phyloP scores from a whole-genome alignment of 2,113 vertebrate species.

The Sprattus sprattus region DNA sequence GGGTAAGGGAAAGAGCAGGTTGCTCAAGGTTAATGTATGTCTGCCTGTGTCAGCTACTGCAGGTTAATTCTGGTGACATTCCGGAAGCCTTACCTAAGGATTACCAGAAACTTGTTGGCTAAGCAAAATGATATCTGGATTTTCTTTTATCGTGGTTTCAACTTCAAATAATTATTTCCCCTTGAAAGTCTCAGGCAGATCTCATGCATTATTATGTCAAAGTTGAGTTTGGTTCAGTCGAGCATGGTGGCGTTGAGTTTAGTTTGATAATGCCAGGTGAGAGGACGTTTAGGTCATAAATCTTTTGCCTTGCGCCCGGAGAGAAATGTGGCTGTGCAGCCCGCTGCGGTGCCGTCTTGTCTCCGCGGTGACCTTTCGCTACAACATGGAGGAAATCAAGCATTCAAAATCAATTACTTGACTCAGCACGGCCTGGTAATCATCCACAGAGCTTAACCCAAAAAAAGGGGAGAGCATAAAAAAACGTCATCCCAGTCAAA shows the following conservation, averaged over 20 bases:
- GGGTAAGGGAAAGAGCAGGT: conserved; percentile 16
- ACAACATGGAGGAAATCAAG: conserved; percentile 54
- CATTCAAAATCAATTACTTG: conserved; percentile 57
- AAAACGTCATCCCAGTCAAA: not conserved
- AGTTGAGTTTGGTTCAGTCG: not conserved
- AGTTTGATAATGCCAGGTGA: conserved; percentile 15
- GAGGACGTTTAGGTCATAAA: conserved; percentile 22
- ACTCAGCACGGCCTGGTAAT: conserved; percentile 52
- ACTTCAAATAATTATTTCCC: conserved; percentile 10
- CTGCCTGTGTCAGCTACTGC: conserved; percentile 40
- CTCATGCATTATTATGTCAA: not conserved
- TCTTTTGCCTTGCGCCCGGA: not conserved
- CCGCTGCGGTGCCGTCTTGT: conserved; percentile 41
- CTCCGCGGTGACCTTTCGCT: conserved; percentile 63
- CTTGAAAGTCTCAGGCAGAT: not conserved
- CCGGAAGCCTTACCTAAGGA: conserved; percentile 54
- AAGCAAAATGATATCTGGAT: conserved; percentile 63
- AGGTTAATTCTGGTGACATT: conserved; percentile 49
- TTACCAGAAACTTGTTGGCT: conserved; percentile 66
- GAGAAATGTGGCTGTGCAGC: conserved; percentile 19
- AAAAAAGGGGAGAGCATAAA: conserved; percentile 22
- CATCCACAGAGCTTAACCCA: conserved; percentile 36
- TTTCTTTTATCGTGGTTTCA: conserved; percentile 10
- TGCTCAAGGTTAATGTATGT: conserved; percentile 42
- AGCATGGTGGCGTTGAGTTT: conserved; percentile 1